Conservation (phyloP, 64 coral and sea anemone species). For the Stylophora pistillata region DNA sequence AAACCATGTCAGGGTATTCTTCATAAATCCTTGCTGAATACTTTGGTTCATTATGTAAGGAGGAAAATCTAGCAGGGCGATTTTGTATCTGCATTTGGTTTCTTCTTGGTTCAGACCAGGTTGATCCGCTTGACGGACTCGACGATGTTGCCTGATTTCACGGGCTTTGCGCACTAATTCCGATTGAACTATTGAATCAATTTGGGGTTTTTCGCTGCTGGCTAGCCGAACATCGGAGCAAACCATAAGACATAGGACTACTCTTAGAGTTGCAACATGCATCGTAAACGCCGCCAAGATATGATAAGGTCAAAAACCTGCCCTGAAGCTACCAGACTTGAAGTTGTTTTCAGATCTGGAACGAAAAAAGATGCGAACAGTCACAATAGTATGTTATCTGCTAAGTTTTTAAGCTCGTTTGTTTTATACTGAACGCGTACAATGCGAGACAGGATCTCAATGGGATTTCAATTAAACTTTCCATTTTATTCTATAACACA, state of each 20-base stretch:
- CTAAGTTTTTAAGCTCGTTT: too few relatives aligned
- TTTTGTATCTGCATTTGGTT: background rate
- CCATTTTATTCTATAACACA: too few relatives aligned
- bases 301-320: background rate
- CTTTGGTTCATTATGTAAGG: slow-evolving; percentile 23
- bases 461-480: too few relatives aligned
- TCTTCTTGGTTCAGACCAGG: background rate
- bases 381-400: too few relatives aligned
- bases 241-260: background rate
- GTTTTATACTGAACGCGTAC: too few relatives aligned
- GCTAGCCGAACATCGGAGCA: background rate
- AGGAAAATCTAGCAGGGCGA: slow-evolving; percentile 11
- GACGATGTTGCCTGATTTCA: background rate
- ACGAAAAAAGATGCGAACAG: background rate
- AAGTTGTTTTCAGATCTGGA: background rate
- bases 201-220: background rate
- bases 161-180: background rate
- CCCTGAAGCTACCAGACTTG: background rate
- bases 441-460: too few relatives aligned
- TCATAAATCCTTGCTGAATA: background rate
- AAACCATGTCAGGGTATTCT: background rate
- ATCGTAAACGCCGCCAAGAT: background rate
- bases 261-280: background rate
- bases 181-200: background rate
- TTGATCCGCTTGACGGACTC: background rate